A percentile compares a stretch with the other conserved stretches of the same genome.
Conservation (phyloP, 2,888 invertebrate species). For the Leistus spinibarbis region DNA sequence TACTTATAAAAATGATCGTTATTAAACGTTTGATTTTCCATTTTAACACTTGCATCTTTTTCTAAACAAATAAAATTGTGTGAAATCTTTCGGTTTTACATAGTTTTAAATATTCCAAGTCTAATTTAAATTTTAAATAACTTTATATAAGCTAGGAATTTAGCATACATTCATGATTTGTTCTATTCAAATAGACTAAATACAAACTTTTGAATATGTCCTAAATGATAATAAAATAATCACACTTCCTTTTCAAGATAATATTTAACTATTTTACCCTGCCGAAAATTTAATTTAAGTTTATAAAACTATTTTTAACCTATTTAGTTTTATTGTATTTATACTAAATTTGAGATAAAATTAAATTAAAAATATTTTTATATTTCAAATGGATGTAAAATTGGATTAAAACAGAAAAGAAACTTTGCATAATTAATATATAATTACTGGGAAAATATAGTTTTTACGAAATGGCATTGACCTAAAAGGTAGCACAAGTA, state of each 20-base stretch:
- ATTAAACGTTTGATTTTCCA: constrained; percentile 25
- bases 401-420: too few species aligned
- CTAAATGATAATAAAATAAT: not conserved
- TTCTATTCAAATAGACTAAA: not conserved
- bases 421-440: too few species aligned
- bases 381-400: not conserved
- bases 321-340: too few species aligned
- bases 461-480: too few species aligned
- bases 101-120: not conserved
- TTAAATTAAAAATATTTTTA: not conserved
- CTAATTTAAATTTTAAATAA: constrained; percentile 2
- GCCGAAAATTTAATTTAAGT: not conserved
- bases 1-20: constrained; percentile 8
- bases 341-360: too few species aligned
- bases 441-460: too few species aligned
- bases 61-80: constrained; percentile 21
- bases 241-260: not conserved
- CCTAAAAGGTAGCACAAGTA: not conserved
- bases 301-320: not conserved
- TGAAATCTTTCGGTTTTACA: not conserved
- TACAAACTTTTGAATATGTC: not conserved
- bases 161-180: constrained; percentile 22
- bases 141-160: not conserved
- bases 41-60: constrained; percentile 31
- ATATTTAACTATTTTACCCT: not conserved